Percentiles rank a stretch among this genome's conserved stretches.
Conservation (phyloP, 2,797 vertebrate species). For the Euthynnus affinis region DNA sequence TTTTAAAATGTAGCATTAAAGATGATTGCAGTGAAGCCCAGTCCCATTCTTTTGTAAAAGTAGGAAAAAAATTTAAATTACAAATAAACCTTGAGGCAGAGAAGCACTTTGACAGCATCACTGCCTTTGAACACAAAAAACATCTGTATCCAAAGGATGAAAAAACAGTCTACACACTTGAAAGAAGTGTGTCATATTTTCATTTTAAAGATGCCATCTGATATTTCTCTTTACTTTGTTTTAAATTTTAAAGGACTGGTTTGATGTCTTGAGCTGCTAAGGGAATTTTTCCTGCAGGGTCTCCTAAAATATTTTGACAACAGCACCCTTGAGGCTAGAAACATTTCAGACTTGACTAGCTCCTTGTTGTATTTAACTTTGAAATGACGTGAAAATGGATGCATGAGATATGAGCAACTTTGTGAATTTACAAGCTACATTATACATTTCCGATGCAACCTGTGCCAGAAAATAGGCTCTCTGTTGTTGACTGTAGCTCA, state of each 20-base stretch:
- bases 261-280: conserved; percentile 38
- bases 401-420: conserved; percentile 35
- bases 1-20: conserved; percentile 8
- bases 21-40: background rate
- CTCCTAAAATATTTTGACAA: conserved; percentile 28
- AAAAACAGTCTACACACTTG: conserved; percentile 12
- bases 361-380: conserved; percentile 17
- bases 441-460: conserved; percentile 15
- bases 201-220: conserved; percentile 47
- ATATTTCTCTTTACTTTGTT: conserved; percentile 56
- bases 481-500: conserved; percentile 49
- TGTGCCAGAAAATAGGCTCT: conserved; percentile 39
- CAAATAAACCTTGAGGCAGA: conserved; percentile 63
- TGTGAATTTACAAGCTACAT: conserved; percentile 37
- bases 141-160: conserved; percentile 48
- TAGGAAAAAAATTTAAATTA: conserved; percentile 51
- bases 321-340: conserved; percentile 31
- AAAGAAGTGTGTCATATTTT: conserved; percentile 41
- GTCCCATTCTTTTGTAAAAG: conserved; percentile 19
- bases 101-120: conserved; percentile 45
- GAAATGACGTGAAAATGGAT: conserved; percentile 25
- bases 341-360: conserved; percentile 18
- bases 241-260: conserved; percentile 41
- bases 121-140: conserved; percentile 62
- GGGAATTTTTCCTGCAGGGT: conserved; percentile 42